A percentile compares a stretch with the other conserved stretches of the same genome.
Conservation (phyloP, 2,113 vertebrate genomes). For the Marcusenius ussheri region DNA sequence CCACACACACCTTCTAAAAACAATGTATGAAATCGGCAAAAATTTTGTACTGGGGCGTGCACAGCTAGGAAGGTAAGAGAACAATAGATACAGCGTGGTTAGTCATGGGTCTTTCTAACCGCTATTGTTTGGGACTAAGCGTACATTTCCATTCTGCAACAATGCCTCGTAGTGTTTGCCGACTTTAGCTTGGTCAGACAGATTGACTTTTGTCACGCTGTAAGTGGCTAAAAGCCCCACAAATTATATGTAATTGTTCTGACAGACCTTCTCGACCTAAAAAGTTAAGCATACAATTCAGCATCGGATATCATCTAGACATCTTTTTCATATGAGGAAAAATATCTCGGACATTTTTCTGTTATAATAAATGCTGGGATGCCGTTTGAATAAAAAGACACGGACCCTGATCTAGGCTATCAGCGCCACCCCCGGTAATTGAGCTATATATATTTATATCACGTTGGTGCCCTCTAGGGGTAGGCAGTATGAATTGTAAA, state of each 20-base stretch:
- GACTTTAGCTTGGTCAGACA: conserved; percentile 16
- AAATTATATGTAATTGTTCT: neutral
- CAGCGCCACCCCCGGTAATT: neutral
- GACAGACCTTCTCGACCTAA: neutral
- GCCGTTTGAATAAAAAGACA: neutral
- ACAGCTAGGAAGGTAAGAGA: neutral
- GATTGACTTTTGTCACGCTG: conserved; percentile 23
- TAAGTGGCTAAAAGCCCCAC: conserved; percentile 1
- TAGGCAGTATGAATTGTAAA: neutral
- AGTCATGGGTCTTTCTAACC: neutral
- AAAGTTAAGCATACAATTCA: neutral
- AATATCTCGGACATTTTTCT: neutral
- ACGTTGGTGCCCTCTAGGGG: neutral
- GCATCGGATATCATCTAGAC: neutral
- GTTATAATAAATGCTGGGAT: neutral
- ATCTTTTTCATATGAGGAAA: neutral
- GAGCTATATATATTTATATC: neutral
- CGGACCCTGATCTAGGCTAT: neutral
- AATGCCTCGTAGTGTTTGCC: conserved; percentile 12
- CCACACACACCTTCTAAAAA: neutral
- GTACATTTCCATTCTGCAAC: conserved; percentile 7
- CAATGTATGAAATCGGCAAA: neutral
- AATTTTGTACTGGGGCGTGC: neutral
- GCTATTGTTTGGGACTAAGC: conserved; percentile 14
- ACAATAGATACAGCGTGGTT: neutral